Base-by-base conservation (phyloP, 1,140 invertebrate species). In the Ceratitis capitata region DNA sequence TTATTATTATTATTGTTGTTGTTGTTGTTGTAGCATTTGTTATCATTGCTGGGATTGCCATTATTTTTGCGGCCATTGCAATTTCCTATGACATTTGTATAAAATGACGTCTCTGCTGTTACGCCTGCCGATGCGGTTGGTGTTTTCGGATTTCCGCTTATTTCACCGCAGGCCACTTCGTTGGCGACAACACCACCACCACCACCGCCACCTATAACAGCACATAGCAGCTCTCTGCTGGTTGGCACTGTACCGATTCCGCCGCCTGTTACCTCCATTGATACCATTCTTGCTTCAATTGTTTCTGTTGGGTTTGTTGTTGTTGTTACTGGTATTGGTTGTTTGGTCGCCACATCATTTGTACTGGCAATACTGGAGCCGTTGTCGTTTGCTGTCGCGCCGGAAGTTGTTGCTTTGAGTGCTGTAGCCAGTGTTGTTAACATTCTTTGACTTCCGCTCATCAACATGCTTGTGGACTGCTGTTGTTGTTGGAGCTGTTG, bases 391-490 rank as follows among this genome's bases (percentile, higher is more conserved):
- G 87, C 86, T 87, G 86, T 83, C 85, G 84, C 47, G 45, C 64
- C 47, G 53, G 85, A 47, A 47, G 83, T 69, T 86, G 83, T 51
- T 84, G 84, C 35, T 84, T 83, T 82, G 69, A 83, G n/a, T 78
- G 89, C 64, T 89, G 88, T 86, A 86, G 87, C 86, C 87, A 89
- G 86, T 86, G 89, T 91, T 89, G 89, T 90, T 91, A 90, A 90
- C 89, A 91, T 91, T 89, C 89, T 89, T 89, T 91, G 89, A 90
- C 90, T 91, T 91, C 89, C 89, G 89, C 88, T 89, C 87, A 90
- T 87, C 87, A 89, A 83, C 89, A 90, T 86, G 78, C 56, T 51
- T 58, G 19, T 82, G 74, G 56, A 45, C 19, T 85, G 51, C 23
- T 85, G 85, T n/a, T 82, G 69, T 56, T 56, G 53, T 47, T 83